A percentile compares a stretch with the other conserved stretches of the same genome.
phyloP scores from a whole-genome alignment of 2,888 invertebrate species.

The Panopea generosa region DNA sequence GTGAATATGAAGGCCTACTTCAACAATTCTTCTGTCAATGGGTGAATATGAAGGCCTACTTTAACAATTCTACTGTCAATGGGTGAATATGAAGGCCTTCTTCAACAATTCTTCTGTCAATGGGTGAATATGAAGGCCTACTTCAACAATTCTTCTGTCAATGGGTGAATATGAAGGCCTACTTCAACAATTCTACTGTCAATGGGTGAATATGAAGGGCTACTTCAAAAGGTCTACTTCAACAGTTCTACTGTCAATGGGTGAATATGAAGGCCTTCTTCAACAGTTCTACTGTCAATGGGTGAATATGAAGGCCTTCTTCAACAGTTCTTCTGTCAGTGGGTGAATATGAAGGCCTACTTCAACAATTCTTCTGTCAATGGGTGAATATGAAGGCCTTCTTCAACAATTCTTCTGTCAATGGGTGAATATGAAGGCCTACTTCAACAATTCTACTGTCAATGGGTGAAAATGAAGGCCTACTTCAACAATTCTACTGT shows the following conservation, averaged over 20 bases:
- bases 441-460: constrained; percentile 97
- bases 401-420: constrained; percentile 97
- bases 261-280: constrained; percentile 96
- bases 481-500: constrained; percentile 96
- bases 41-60: constrained; percentile 89
- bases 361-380: constrained; percentile 97
- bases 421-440: constrained; percentile 92
- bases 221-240: constrained; percentile 88
- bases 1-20: constrained; percentile 96
- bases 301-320: constrained; percentile 96
- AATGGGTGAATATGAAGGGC: constrained; percentile 96
- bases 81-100: constrained; percentile 84
- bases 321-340: constrained; percentile 98
- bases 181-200: constrained; percentile 97
- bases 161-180: constrained; percentile 97
- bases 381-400: constrained; percentile 90
- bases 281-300: constrained; percentile 96
- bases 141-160: constrained; percentile 97
- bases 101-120: constrained; percentile 97
- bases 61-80: too few species aligned
- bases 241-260: constrained; percentile 96
- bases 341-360: constrained; percentile 95
- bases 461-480: constrained; percentile 96
- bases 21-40: constrained; percentile 96
- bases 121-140: constrained; percentile 92